A percentile compares a stretch with the other conserved stretches of the same genome.
These are phyloP conservation scores for Phalacrocorax carbo DNA, from an alignment of 2,113 vertebrate genomes.

Conservation along the genomic window DNA sequence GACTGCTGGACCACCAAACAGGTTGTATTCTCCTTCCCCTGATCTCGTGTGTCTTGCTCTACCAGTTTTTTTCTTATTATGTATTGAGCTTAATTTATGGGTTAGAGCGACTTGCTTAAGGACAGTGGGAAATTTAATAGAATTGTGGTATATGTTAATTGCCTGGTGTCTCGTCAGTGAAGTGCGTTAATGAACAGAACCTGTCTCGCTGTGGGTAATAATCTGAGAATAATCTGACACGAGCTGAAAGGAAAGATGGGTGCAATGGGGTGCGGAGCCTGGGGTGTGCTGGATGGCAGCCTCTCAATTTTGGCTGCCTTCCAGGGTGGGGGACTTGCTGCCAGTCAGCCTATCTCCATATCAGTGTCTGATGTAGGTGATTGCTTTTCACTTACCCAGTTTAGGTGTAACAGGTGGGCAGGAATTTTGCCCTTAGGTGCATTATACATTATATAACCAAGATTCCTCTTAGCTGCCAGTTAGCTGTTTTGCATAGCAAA, in stretches of 20 bases:
- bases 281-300: background rate
- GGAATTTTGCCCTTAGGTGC: background rate
- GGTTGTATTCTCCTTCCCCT: no score
- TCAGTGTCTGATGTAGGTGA: background rate
- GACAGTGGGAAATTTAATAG: no score
- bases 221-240: no score
- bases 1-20: no score
- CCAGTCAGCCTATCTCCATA: background rate
- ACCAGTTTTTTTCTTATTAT: no score
- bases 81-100: no score
- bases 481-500: background rate
- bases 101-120: no score
- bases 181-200: no score
- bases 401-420: background rate
- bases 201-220: no score
- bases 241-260: background rate
- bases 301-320: background rate
- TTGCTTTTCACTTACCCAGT: background rate
- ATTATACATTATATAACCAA: fast-evolving
- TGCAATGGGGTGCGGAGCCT: background rate
- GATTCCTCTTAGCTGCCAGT: background rate
- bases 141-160: no score
- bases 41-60: no score
- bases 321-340: background rate
- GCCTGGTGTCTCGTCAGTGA: no score